Evolutionary conservation across 2,888 invertebrate species (phyloP), one percentile per base, ranked within the genome.

Genomic region (Uloborus plumipes): DNA sequence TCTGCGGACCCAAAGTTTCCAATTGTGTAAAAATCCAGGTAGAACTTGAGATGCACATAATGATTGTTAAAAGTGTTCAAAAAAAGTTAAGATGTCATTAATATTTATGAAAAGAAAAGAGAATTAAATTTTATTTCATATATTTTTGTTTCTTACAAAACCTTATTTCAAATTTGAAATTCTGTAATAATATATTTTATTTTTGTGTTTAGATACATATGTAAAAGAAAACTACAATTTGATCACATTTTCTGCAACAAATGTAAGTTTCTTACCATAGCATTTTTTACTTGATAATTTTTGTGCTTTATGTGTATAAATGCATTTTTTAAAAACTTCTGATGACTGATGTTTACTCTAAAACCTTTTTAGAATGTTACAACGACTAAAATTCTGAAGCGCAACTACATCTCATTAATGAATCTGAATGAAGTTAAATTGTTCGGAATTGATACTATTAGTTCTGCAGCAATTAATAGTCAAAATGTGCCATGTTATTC

Each of bases 361-460:
- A n/a, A n/a, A n/a, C n/a, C 26, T 3, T 26, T 26, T 26, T 4
- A 76, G 76, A 62, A 62, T 62, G 31, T 16, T 22, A 39, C 67
- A 16, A 62, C 31, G 9, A 69, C 20, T 47, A 62, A 53, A 16
- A 7, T 62, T 6, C 51, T 0, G 39, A 53, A 69, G 18, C 14
- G 16, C 13, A 62, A 59, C 31, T 76, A 62, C 39, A 22, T 59
- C 14, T 47, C 20, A 18, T n/a, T 61, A 9, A 69, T 76, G 69
- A 22, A 55, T 64, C 26, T 76, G 39, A 62, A 76, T 69, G 76
- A 69, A 70, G 62, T 76, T 39, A 70, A 64, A 53, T n/a, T 70
- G 11, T 76, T 62, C 53, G 76, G 76, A 62, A 9, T 76, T 50
- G 11, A 15, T 20, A 31, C 53, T 69, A 20, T 7, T 13, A 7